Evolutionary conservation across 2,113 vertebrate genomes (phyloP).

Genomic region (Fregetta grallaria): DNA sequence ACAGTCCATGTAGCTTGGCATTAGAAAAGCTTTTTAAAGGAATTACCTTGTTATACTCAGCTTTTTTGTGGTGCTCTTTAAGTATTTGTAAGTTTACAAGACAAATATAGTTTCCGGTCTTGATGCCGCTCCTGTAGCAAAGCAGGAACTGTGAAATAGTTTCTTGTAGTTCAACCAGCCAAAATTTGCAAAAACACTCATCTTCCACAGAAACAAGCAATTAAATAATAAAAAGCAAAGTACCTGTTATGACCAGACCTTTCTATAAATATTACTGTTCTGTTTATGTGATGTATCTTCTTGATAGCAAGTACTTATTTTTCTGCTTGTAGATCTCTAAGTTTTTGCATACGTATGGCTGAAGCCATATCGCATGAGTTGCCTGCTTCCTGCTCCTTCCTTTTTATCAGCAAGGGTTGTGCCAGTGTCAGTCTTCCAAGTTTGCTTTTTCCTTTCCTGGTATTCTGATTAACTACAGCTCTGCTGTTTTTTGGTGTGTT

Average conservation of each 20-base stretch:
- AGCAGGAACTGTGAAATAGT: not conserved
- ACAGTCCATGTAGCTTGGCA: not conserved
- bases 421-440: slow-evolving; percentile 11
- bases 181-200: not conserved
- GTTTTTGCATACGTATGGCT: not conserved
- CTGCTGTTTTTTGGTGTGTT: not conserved
- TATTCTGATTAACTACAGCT: slow-evolving; percentile 9
- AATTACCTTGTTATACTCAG: not conserved
- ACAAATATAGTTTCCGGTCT: not conserved
- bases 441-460: slow-evolving; percentile 1
- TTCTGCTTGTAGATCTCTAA: not conserved
- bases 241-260: not conserved
- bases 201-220: not conserved
- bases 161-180: not conserved
- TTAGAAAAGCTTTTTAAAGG: not conserved
- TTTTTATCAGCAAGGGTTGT: slow-evolving; percentile 17
- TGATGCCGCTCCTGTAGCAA: not conserved
- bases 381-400: slow-evolving; percentile 30
- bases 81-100: not conserved
- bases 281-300: not conserved
- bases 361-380: not conserved
- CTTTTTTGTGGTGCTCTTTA: not conserved
- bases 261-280: not conserved
- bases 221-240: not conserved
- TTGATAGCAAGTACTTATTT: not conserved